A percentile compares a stretch with the other conserved stretches of the same genome.
These are phyloP conservation scores for Boleophthalmus pectinirostris DNA, from an alignment of 2,113 vertebrate genomes.

Conservation along the genomic window DNA sequence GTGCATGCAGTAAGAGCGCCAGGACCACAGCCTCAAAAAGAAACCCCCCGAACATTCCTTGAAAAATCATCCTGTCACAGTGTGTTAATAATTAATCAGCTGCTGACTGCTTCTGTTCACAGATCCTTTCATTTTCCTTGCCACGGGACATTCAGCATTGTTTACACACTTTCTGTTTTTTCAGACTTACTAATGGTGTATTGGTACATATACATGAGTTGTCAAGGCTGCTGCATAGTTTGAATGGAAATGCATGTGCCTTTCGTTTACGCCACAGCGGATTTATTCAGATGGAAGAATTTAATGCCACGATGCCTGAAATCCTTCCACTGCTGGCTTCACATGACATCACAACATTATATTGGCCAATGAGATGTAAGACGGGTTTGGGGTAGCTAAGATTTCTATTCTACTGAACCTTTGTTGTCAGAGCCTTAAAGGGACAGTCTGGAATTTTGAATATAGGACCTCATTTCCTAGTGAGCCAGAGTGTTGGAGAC, in stretches of 20 bases:
- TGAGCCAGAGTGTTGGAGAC: too few species aligned
- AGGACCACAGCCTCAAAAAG: background rate
- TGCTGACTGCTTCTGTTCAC: background rate
- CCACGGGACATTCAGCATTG: background rate
- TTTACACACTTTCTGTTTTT: background rate
- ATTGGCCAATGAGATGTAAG: too few species aligned
- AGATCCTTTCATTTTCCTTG: conserved; percentile 1
- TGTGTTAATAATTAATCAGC: conserved; percentile 6
- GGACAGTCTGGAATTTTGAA: too few species aligned
- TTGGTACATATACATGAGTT: background rate
- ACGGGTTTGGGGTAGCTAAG: too few species aligned
- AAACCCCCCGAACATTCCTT: conserved; percentile 1
- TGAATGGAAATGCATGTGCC: background rate
- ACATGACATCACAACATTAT: background rate
- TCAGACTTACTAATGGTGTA: background rate
- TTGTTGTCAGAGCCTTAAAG: too few species aligned
- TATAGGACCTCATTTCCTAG: too few species aligned
- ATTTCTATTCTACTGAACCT: too few species aligned
- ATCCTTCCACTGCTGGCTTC: background rate
- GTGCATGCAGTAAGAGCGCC: background rate
- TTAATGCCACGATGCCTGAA: background rate
- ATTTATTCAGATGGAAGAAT: background rate
- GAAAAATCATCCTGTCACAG: conserved; percentile 8
- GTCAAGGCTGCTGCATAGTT: background rate
- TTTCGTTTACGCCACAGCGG: background rate